These are phyloP conservation scores for Phalanger gymnotis DNA, from an alignment of 2,797 vertebrate species.

Conservation along the genomic window DNA sequence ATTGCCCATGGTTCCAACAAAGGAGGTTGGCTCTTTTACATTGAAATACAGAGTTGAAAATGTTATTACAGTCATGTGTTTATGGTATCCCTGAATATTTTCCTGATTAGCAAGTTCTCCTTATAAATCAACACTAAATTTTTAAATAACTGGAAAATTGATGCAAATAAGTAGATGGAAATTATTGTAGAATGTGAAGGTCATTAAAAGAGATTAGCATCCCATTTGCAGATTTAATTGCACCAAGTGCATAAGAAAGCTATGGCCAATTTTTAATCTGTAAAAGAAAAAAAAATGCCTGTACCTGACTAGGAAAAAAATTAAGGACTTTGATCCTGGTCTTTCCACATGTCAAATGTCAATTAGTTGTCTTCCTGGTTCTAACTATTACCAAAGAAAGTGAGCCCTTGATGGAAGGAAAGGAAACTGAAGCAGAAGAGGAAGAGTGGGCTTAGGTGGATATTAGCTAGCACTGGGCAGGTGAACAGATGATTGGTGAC, in stretches of 20 bases:
- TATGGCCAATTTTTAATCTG: background rate
- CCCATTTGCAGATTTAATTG: slow-evolving; percentile 8
- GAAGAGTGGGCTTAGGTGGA: background rate
- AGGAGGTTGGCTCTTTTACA: slow-evolving; percentile 17
- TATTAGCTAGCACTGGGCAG: background rate
- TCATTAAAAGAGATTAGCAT: slow-evolving; percentile 37
- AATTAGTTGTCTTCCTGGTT: background rate
- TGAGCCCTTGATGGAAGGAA: background rate
- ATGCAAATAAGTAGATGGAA: background rate
- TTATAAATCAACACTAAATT: slow-evolving; percentile 50
- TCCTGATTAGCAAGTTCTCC: slow-evolving; percentile 52
- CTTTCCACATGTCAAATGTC: background rate
- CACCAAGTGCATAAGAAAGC: slow-evolving; percentile 23
- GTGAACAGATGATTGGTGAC: background rate
- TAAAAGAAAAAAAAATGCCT: background rate
- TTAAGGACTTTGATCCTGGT: background rate
- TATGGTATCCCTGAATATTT: slow-evolving; percentile 54
- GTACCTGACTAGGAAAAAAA: background rate
- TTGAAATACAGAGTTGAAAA: slow-evolving; percentile 41
- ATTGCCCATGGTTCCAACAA: slow-evolving; percentile 41
- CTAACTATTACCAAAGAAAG: background rate
- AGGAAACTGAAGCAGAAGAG: background rate
- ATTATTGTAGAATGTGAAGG: slow-evolving; percentile 16
- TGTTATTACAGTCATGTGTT: slow-evolving; percentile 36
- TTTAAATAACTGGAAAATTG: slow-evolving; percentile 37